Evolutionary conservation across 2,888 invertebrate species (phyloP).

Genomic region (Pyrgus malvae): DNA sequence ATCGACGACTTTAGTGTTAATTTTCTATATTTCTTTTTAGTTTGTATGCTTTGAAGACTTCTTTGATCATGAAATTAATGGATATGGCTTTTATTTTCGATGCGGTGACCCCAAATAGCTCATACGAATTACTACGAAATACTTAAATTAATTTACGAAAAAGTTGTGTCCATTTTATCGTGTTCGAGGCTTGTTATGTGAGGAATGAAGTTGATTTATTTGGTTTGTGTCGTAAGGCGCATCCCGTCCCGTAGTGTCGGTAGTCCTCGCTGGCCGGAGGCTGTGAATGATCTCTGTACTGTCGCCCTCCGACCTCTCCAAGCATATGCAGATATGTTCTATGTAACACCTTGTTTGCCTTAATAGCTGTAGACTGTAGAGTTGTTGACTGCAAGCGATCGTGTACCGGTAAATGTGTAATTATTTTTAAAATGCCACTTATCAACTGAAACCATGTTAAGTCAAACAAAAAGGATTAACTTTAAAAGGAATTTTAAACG

Average conservation of each 20-base stretch:
- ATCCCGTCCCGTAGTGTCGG: not conserved
- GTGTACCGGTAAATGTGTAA: not conserved
- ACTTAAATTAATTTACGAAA: no score
- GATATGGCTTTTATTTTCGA: no score
- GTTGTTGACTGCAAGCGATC: not conserved
- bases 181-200: no score
- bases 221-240: not conserved
- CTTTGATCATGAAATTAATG: no score
- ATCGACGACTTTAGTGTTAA: not conserved
- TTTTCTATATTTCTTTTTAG: not conserved
- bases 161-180: no score
- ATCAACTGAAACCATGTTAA: no score
- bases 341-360: conserved; percentile 11
- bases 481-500: not conserved
- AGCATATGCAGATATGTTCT: not conserved
- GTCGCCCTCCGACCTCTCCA: conserved; percentile 12
- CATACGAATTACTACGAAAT: no score
- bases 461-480: not conserved
- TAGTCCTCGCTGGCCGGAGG: not conserved
- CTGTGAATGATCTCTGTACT: conserved; percentile 15
- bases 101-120: no score
- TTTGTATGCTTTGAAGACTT: conserved; percentile 4
- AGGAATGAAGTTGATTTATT: not conserved
- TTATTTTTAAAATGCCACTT: not conserved
- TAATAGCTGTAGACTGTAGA: not conserved